Conservation (phyloP, 2,888 invertebrate genomes). For the Chelonus formosanus region DNA sequence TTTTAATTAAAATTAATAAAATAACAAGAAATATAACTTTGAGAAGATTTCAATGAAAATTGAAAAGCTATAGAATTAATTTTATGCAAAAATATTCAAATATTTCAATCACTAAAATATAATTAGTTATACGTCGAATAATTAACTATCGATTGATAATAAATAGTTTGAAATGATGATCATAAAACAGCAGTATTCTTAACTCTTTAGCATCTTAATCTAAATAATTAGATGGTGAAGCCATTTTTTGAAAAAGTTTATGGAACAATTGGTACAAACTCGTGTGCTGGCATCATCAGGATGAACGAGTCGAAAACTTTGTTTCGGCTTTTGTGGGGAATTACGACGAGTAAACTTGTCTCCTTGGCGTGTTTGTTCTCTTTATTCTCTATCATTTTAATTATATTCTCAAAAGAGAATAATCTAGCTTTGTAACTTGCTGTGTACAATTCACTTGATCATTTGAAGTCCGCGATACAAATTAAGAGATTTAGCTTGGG, state of each 20-base stretch:
- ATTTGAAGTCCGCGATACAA: conserved; percentile 16
- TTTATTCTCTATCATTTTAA: neutral
- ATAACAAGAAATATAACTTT: no score
- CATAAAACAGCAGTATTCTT: no score
- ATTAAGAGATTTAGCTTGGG: conserved; percentile 11
- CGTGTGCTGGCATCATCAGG: conserved; percentile 25
- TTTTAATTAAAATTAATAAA: no score
- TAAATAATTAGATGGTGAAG: no score
- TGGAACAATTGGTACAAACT: conserved; percentile 18
- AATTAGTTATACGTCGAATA: no score
- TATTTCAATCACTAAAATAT: no score
- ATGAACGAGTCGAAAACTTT: conserved; percentile 31
- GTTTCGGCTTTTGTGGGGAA: conserved; percentile 28
- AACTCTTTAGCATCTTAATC: no score
- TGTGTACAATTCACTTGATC: conserved; percentile 11
- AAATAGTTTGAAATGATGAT: no score
- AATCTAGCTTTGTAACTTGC: conserved; percentile 10
- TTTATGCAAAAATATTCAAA: no score
- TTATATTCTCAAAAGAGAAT: conserved; percentile 15
- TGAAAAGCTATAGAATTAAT: no score
- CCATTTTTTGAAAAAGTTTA: conserved; percentile 5
- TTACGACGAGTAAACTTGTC: conserved; percentile 30
- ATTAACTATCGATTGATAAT: no score
- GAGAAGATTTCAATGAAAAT: no score
- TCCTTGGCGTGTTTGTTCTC: neutral